Evolutionary conservation across 1,140 invertebrate genomes (phyloP), one percentile per base, ranked within the genome.

Genomic region (Brachystomella parvula): DNA sequence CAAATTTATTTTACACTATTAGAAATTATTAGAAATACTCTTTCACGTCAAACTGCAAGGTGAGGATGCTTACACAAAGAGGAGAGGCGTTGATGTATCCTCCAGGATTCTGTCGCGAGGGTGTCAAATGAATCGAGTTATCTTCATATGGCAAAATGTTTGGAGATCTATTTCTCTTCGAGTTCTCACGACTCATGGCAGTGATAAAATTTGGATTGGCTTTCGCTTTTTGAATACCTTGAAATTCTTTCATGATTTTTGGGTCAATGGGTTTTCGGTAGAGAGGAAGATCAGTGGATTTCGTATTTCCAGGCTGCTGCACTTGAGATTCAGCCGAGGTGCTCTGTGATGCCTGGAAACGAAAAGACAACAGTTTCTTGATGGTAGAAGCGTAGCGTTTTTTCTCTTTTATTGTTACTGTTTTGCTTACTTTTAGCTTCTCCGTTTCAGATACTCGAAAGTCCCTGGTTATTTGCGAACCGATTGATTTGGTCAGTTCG

Each of bases 61-160:
- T 44, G n/a, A n/a, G 3, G 24, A n/a, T 21, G 35, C 24, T 78
- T 78, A 88, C 86, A 59, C 86, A 88, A 64, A 94, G 85, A 75
- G 92, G 88, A 9, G 90, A 93, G 2, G 90, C 91, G 81, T 95
- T 94, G 49, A 94, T 89, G 73, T 94, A 94, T 6, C 92, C 92
- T 74, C 83, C 83, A 59, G 86, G 85, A 79, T 94, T 94, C 64
- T 86, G 83, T 76, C 86, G 87, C 1, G 84, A 83, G 2, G 90
- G 87, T 26, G 83, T 84, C 2, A 95, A 76, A 58, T 87, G 80
- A 32, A 94, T 87, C 44, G 90, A 76, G 75, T 92, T 93, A 71
- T 91, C 87, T 76, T 94, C 92, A 77, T 94, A 94, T 1, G 92
- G 92, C 35, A 94, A 78, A 39, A 92, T 87, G 72, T 89, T 86